These are phyloP conservation scores for Nestor notabilis DNA, from an alignment of 2,113 vertebrate species.

Conservation along the genomic window DNA sequence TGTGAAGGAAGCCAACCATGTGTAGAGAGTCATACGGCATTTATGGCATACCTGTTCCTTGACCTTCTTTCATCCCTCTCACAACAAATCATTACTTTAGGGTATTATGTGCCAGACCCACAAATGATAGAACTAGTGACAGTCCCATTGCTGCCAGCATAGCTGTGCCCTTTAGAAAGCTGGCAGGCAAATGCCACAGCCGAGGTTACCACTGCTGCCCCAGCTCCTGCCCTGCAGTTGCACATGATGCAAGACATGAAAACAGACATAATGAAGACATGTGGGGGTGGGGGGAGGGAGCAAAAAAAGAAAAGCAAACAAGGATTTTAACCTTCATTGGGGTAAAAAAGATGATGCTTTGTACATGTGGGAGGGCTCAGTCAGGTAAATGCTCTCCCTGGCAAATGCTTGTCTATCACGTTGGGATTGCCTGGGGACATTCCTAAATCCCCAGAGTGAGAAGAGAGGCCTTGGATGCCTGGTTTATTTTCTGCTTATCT, in stretches of 20 bases:
- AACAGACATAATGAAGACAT: accelerated
- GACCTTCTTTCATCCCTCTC: background rate
- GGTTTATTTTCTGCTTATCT: background rate
- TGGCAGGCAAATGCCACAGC: background rate
- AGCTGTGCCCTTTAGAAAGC: background rate
- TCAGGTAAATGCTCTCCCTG: background rate
- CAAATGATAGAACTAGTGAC: background rate
- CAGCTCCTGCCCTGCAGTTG: background rate
- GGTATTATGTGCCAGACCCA: background rate
- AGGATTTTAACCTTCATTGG: background rate
- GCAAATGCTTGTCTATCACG: background rate
- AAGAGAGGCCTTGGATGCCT: background rate
- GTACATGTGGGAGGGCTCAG: background rate
- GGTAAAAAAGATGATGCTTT: background rate
- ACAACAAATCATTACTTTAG: background rate
- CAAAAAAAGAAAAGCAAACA: background rate
- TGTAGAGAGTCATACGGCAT: background rate
- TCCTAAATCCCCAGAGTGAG: background rate
- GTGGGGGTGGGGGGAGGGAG: background rate
- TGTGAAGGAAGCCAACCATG: background rate
- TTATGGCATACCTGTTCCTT: background rate
- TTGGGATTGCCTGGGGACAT: background rate
- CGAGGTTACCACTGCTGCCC: background rate
- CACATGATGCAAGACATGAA: accelerated
- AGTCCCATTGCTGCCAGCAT: background rate